Conservation (phyloP, 64 coral and sea anemone species). For the Catalaphyllia jardinei region DNA sequence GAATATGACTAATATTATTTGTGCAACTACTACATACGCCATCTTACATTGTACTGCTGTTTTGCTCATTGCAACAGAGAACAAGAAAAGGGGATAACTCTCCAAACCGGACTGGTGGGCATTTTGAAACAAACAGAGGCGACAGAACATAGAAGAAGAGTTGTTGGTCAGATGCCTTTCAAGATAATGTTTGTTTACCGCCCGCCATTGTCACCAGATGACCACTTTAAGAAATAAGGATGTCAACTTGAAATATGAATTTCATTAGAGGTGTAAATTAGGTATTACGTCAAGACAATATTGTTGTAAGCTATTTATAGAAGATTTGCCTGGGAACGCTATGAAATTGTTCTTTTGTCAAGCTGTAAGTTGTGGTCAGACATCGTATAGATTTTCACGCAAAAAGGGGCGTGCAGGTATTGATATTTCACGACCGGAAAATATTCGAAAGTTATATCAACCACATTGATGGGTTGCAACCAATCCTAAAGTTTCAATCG, state of each 20-base stretch:
- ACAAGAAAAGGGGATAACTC: background rate
- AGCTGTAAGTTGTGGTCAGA: background rate
- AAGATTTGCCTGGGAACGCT: background rate
- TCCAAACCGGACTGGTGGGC: background rate
- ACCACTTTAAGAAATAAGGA: background rate
- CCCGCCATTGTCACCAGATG: background rate
- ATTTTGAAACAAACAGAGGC: background rate
- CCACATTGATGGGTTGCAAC: background rate
- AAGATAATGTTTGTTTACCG: background rate
- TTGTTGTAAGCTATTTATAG: constrained; percentile 11
- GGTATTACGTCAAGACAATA: background rate
- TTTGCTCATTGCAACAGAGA: background rate
- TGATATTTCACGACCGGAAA: background rate
- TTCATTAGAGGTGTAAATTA: constrained; percentile 52
- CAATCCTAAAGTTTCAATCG: no score
- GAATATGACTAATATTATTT: background rate
- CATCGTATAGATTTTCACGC: background rate
- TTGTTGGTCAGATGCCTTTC: background rate
- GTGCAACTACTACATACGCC: background rate
- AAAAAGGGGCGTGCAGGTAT: background rate
- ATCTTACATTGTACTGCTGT: background rate
- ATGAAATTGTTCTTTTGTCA: background rate
- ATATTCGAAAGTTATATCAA: background rate
- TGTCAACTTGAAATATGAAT: constrained; percentile 5
- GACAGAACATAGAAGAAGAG: background rate